These are phyloP conservation scores for Pipra filicauda DNA, from an alignment of 2,113 vertebrate species.

Conservation along the genomic window DNA sequence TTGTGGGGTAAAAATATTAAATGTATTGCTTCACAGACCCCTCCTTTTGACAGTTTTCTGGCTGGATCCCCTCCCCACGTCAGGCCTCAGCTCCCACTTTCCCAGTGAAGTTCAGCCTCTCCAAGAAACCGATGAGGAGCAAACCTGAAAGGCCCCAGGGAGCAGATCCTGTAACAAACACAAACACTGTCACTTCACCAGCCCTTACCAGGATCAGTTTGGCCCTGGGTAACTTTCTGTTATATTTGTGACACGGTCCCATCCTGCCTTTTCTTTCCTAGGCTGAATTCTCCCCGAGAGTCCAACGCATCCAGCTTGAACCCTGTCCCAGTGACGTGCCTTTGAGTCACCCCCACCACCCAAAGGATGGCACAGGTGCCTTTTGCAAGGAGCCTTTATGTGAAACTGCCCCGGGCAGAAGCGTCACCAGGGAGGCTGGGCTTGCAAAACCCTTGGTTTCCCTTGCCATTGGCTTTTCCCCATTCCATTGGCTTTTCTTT, in stretches of 20 bases:
- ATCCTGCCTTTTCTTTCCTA: neutral
- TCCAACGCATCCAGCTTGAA: neutral
- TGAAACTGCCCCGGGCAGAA: neutral
- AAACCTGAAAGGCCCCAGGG: neutral
- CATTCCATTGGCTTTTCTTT: neutral
- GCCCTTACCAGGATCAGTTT: neutral
- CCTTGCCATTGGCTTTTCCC: neutral
- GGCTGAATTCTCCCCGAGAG: neutral
- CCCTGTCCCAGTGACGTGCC: neutral
- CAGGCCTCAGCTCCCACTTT: neutral
- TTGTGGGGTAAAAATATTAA: neutral
- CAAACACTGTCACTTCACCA: neutral
- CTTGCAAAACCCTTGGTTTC: neutral
- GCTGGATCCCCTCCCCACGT: neutral
- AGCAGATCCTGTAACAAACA: neutral
- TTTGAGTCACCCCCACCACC: neutral
- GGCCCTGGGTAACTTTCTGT: neutral
- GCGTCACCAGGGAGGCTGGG: rapidly evolving
- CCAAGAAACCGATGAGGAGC: neutral
- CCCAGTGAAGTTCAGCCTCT: neutral
- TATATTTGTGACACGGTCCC: neutral
- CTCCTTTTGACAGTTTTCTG: neutral
- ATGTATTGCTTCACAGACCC: neutral
- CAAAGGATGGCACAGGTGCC: neutral
- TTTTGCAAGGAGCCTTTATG: neutral